Percentiles rank a stretch among this genome's conserved stretches.
Conservation (phyloP, 2,113 vertebrate genomes). For the Sander lucioperca region DNA sequence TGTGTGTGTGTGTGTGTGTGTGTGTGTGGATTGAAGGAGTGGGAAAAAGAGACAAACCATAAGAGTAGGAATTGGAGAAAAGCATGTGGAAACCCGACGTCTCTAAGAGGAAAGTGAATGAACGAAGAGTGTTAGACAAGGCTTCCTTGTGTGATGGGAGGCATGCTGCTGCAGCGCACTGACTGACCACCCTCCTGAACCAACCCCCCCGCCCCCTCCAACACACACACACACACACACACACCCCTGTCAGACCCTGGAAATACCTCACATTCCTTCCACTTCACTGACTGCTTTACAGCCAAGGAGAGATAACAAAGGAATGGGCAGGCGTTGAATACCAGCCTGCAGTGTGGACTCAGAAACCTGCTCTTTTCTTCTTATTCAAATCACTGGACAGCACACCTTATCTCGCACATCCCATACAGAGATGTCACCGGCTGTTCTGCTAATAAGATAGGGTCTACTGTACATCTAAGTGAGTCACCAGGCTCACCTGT, state of each 20-base stretch:
- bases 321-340: slow-evolving; percentile 71
- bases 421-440: slow-evolving; percentile 49
- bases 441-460: slow-evolving; percentile 69
- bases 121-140: slow-evolving; percentile 66
- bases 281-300: slow-evolving; percentile 77
- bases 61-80: slow-evolving; percentile 44
- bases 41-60: slow-evolving; percentile 6
- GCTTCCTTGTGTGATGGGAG: slow-evolving; percentile 65
- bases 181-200: slow-evolving; percentile 63
- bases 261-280: slow-evolving; percentile 84
- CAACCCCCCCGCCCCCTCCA: not conserved
- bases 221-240: slow-evolving; percentile 25
- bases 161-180: slow-evolving; percentile 61
- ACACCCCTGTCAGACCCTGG: slow-evolving; percentile 69
- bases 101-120: slow-evolving; percentile 48
- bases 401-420: slow-evolving; percentile 55
- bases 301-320: slow-evolving; percentile 81
- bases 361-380: slow-evolving; percentile 32
- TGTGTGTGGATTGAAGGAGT: slow-evolving; percentile 1
- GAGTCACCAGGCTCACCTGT: slow-evolving; percentile 60
- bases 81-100: slow-evolving; percentile 40
- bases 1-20: slow-evolving; percentile 18
- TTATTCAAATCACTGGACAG: slow-evolving; percentile 51
- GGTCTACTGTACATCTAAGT: slow-evolving; percentile 55
- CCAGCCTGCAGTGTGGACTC: slow-evolving; percentile 51